Evolutionary conservation across 2,888 invertebrate genomes (phyloP), one percentile per base, ranked within the genome.

Genomic region (Perithous albicinctus): DNA sequence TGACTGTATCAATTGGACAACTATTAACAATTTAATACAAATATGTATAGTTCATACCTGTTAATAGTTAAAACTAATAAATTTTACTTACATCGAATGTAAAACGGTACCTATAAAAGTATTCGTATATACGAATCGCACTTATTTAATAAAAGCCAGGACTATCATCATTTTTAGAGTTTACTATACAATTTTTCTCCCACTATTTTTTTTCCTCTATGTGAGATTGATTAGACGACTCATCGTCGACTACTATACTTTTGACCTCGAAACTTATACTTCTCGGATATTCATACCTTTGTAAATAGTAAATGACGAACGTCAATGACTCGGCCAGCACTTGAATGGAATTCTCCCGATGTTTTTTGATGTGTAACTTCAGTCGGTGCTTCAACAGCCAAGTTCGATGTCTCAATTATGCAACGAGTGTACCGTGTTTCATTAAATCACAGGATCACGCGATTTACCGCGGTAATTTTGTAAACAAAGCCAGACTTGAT

Each of bases 241-340:
- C 12, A 43, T 5, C 1, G 4, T n/a, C n/a, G 10, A 12, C 41
- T 41, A 43, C 41, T 29, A n/a, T n/a, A 15, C 41, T 43, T 5
- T 4, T 43, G 48, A 35, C 48, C 48, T 67, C 41, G 48, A 32
- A 35, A 67, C 48, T 35, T 35, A 8, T 20, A 32, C 23, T 12
- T 48, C 23, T 20, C 35, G 7, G 67, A 67, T 32, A 66, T 48
- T 48, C 29, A 67, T 67, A 67, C 20, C 20, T 10, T 35, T 18
- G 20, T 20, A 35, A 67, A 51, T 48, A 48, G 18, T 48, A 7
- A 20, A 12, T 29, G n/a, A 2, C n/a, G 15, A 48, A 67, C 35
- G 67, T 51, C 48, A 51, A 67, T 35, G 67, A 67, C 29, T 67
- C 48, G 5, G 15, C 15, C 15, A 26, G 54, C 29, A 29, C 43